A percentile compares a stretch with the other conserved stretches of the same genome.
phyloP scores from a whole-genome alignment of 2,113 vertebrate species.

The Alexandromys fortis region DNA sequence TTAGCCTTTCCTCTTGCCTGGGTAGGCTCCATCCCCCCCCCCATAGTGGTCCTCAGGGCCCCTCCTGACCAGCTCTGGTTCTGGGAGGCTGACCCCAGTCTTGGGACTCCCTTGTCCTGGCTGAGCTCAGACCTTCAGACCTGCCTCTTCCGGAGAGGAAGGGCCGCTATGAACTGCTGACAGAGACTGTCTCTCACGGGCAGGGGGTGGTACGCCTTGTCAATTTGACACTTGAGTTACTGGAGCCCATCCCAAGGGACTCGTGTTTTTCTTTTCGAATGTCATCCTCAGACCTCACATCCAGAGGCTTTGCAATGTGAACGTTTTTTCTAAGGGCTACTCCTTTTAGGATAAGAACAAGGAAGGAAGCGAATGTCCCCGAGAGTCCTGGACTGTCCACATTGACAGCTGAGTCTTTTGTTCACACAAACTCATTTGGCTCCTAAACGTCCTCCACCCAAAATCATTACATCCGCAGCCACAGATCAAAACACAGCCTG shows the following conservation, averaged over 20 bases:
- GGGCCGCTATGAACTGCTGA: not conserved
- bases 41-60: not conserved
- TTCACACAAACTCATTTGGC: constrained; percentile 90
- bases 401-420: constrained; percentile 93
- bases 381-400: constrained; percentile 88
- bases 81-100: constrained; percentile 5
- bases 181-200: not conserved
- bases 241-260: not conserved
- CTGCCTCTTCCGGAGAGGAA: not conserved
- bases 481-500: constrained; percentile 86
- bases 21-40: not conserved
- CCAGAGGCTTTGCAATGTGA: not conserved
- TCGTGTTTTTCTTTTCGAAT: not conserved
- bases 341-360: constrained; percentile 93
- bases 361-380: constrained; percentile 94
- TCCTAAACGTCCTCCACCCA: constrained; percentile 92
- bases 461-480: constrained; percentile 91
- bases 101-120: not conserved
- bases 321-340: constrained; percentile 74
- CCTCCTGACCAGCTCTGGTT: not conserved
- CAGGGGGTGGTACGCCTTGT: not conserved
- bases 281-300: not conserved
- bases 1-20: not conserved
- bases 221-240: not conserved
- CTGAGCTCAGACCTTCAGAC: not conserved